Evolutionary conservation across 37 sponge, comb jelly and placozoan species (phyloP).

Genomic region (Ianthella basta): DNA sequence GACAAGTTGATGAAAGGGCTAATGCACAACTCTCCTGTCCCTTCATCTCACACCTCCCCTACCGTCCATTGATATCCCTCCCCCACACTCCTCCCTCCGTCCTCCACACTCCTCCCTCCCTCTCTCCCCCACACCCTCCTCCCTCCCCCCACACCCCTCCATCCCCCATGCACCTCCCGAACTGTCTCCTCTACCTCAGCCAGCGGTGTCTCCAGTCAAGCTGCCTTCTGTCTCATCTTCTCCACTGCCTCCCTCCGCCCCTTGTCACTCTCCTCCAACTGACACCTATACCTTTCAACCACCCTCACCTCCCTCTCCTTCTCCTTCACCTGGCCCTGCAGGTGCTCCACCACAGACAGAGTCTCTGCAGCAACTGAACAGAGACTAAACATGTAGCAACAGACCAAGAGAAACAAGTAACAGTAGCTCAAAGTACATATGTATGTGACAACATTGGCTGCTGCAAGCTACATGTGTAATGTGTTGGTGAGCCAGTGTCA

Average conservation of each 20-base stretch:
- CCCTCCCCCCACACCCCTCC: not conserved
- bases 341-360: constrained; percentile 7
- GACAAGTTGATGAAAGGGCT: too few relatives aligned
- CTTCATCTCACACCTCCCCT: too few relatives aligned
- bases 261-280: constrained; percentile 8
- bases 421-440: too few relatives aligned
- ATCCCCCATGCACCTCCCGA: not conserved
- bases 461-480: too few relatives aligned
- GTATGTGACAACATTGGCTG: too few relatives aligned
- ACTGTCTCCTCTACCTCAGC: not conserved
- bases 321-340: not conserved
- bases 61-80: too few relatives aligned
- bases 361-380: not conserved
- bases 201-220: not conserved
- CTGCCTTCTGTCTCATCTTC: not conserved
- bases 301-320: constrained; percentile 13
- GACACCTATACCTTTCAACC: not conserved
- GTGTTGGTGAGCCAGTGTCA: too few relatives aligned
- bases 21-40: too few relatives aligned
- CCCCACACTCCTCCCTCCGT: too few relatives aligned
- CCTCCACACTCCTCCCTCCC: too few relatives aligned
- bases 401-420: too few relatives aligned
- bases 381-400: too few relatives aligned
- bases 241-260: not conserved
- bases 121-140: not conserved